Conservation (phyloP, 2,797 vertebrate genomes). For the Atherinosoma microstoma region DNA sequence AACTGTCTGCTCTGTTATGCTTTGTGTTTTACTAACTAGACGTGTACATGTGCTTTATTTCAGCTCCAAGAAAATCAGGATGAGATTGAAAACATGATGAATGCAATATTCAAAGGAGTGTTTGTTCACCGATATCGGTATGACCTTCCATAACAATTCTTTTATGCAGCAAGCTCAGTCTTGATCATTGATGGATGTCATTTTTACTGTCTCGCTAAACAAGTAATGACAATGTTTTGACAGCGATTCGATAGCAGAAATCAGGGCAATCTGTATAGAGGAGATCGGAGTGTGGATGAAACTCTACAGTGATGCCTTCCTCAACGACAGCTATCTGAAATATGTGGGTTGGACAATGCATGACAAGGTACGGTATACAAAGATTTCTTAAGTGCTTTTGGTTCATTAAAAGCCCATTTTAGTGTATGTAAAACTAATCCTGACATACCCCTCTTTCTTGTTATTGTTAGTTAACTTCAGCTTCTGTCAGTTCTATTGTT, state of each 20-base stretch:
- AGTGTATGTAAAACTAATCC: neutral
- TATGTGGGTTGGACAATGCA: slow-evolving; percentile 99
- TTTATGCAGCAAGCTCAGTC: neutral
- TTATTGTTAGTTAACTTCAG: neutral
- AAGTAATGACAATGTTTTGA: slow-evolving; percentile 19
- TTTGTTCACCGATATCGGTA: slow-evolving; percentile 99
- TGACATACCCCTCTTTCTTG: neutral
- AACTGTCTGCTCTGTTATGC: slow-evolving; percentile 1
- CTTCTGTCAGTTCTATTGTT: neutral
- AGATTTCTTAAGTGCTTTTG: neutral
- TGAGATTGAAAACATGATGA: slow-evolving; percentile 99
- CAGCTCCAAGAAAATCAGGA: slow-evolving; percentile 99
- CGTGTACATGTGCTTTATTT: slow-evolving; percentile 57
- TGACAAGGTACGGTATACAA: slow-evolving; percentile 88
- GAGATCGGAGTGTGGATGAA: slow-evolving; percentile 99
- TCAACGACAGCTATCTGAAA: slow-evolving; percentile 98
- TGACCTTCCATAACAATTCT: slow-evolving; percentile 29
- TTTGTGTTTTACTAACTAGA: slow-evolving; percentile 12
- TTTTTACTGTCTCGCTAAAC: neutral
- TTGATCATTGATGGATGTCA: neutral
- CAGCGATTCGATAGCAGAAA: slow-evolving; percentile 97
- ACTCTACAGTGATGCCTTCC: slow-evolving; percentile 97
- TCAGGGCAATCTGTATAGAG: slow-evolving; percentile 96
- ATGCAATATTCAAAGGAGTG: slow-evolving; percentile 99
- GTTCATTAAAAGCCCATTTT: neutral